Percentiles rank a stretch among this genome's conserved stretches.
Evolutionary conservation across 2,888 invertebrate species (phyloP).

Genomic region (Acronicta alni): DNA sequence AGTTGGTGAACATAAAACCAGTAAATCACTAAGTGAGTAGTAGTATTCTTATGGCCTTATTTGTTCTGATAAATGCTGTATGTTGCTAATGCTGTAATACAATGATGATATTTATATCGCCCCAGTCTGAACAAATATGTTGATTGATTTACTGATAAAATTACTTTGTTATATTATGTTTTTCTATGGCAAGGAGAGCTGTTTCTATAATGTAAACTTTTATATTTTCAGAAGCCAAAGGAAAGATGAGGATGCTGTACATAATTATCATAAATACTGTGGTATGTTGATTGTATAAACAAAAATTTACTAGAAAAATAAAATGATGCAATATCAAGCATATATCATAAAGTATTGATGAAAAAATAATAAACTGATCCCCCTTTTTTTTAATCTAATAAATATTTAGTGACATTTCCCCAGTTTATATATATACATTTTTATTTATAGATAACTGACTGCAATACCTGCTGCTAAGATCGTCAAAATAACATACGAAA

Average conservation of each 20-base stretch:
- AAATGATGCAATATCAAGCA: slow-evolving; percentile 69
- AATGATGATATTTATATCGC: slow-evolving; percentile 72
- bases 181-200: too few species aligned
- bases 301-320: slow-evolving; percentile 37
- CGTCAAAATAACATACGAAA: not conserved
- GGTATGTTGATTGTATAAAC: not conserved
- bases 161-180: not conserved
- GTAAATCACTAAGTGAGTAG: not conserved
- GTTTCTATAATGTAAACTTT: not conserved
- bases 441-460: slow-evolving; percentile 10
- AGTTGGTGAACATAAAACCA: not conserved
- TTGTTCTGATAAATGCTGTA: not conserved
- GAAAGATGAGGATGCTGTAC: too few species aligned
- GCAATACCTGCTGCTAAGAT: not conserved
- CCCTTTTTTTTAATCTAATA: not conserved
- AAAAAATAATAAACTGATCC: slow-evolving; percentile 57
- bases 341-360: slow-evolving; percentile 70
- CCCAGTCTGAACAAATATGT: slow-evolving; percentile 73
- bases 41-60: not conserved
- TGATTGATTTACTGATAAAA: slow-evolving; percentile 68
- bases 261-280: not conserved
- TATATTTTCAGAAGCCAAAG: slow-evolving; percentile 6
- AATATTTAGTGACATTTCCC: not conserved
- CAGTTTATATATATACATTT: not conserved
- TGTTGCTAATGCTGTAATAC: not conserved